Base-by-base conservation (phyloP, 2,797 vertebrate species). In the Brachyalestes nurse region DNA sequence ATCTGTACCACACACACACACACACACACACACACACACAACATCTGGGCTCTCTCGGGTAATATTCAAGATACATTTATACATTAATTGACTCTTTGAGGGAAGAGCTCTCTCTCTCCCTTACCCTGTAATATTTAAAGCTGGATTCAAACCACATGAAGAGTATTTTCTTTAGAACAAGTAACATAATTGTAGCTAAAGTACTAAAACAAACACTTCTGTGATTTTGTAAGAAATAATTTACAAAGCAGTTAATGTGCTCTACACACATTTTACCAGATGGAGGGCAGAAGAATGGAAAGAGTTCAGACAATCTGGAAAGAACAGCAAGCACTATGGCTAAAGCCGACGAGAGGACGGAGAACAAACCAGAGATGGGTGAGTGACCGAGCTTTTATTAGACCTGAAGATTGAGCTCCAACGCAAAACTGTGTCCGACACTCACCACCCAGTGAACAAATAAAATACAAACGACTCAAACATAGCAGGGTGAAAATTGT, bases 331-430 rank as follows among this genome's bases (percentile, higher is more conserved):
- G 67, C 25, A 6, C 9, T 38, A 14, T 17, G 14, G 23, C 42
- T 67, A 64, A 73, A 42, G 57, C 61, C 40, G 82, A 84, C 17
- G 40, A 6, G 3, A 78, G 64, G 67, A 53, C 61, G 1, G 84
- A 83, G 21, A 34, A 51, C 1, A 64, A 87, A 57, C 12, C 61
- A 6, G 83, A 84, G 53, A 78, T 75, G 25, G 87, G 89, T 90
- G 81, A 83, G 88, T 80, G 74, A 47, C 17, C 21, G 10, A 2
- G 1, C 40, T 51, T 65, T 38, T 40, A 38, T 65, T 25, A 14
- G 12, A 1, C 21, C 58, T 25, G n/a, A 60, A 60, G n/a, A 23
- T 12, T 25, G 9, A 5, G 58, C 13, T 13, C 12, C 5, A 60
- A 60, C n/a, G 10, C 21, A 10, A 23, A 58, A n/a, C 21, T 23